phyloP scores from a whole-genome alignment of 2,113 vertebrate genomes.

The Sialia sialis region DNA sequence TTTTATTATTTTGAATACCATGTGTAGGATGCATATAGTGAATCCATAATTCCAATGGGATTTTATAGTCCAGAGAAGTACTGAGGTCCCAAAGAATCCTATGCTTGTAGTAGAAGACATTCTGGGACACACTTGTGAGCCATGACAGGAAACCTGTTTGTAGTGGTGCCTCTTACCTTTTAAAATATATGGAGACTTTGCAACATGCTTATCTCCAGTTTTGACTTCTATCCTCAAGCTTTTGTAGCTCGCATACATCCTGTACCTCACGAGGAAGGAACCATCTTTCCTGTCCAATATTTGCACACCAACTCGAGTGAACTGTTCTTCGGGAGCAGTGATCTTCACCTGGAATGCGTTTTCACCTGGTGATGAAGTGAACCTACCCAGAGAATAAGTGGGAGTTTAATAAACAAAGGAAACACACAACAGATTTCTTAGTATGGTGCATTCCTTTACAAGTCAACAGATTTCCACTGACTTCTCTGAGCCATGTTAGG shows the following conservation, averaged over 20 bases:
- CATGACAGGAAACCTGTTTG: background rate
- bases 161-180: slow-evolving; percentile 76
- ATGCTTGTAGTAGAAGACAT: background rate
- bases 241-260: slow-evolving; percentile 94
- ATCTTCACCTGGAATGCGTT: slow-evolving; percentile 89
- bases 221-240: slow-evolving; percentile 84
- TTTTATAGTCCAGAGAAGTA: background rate
- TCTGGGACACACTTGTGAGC: background rate
- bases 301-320: slow-evolving; percentile 91
- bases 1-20: background rate
- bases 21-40: accelerated
- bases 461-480: background rate
- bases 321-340: slow-evolving; percentile 82
- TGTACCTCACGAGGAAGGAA: slow-evolving; percentile 93
- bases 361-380: slow-evolving; percentile 88
- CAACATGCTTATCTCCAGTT: slow-evolving; percentile 77
- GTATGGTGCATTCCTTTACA: background rate
- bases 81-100: background rate
- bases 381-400: slow-evolving; percentile 69
- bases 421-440: background rate
- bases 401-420: background rate
- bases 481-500: background rate
- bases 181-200: slow-evolving; percentile 88
- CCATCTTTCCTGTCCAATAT: slow-evolving; percentile 93
- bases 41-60: background rate